A percentile compares a stretch with the other conserved stretches of the same genome.
phyloP scores from a whole-genome alignment of 2,113 vertebrate species.

The Empidonax alnorum region DNA sequence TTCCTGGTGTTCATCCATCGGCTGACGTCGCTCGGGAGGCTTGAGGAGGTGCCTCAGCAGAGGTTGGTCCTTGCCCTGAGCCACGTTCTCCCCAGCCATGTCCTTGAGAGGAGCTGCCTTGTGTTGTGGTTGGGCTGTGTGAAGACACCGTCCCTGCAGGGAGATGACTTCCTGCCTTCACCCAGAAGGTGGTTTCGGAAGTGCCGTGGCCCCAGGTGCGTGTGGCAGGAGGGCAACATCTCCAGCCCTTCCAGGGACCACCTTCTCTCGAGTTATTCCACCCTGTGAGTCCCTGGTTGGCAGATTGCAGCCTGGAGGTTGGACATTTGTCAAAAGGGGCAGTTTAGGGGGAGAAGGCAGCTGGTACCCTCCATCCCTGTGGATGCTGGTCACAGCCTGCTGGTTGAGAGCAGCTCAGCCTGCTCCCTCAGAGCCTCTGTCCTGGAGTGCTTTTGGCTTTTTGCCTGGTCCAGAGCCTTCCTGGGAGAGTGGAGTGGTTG shows the following conservation, averaged over 20 bases:
- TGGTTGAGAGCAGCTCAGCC: not conserved
- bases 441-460: too few species aligned
- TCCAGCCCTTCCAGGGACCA: not conserved
- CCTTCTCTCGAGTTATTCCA: not conserved
- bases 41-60: fast-evolving
- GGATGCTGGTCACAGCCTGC: not conserved
- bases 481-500: not conserved
- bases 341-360: not conserved
- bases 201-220: fast-evolving
- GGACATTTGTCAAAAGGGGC: not conserved
- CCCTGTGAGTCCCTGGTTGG: not conserved
- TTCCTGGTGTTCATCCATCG: not conserved
- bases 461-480: not conserved
- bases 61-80: not conserved
- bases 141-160: not conserved
- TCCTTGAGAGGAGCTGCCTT: not conserved
- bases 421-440: not conserved
- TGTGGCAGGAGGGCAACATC: not conserved
- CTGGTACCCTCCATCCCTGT: fast-evolving
- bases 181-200: not conserved
- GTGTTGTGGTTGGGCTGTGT: not conserved
- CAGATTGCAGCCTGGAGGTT: not conserved
- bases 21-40: fast-evolving
- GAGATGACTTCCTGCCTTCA: not conserved
- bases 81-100: not conserved